phyloP scores from a whole-genome alignment of 2,113 vertebrate species.

The Ivindomyrus marchei region DNA sequence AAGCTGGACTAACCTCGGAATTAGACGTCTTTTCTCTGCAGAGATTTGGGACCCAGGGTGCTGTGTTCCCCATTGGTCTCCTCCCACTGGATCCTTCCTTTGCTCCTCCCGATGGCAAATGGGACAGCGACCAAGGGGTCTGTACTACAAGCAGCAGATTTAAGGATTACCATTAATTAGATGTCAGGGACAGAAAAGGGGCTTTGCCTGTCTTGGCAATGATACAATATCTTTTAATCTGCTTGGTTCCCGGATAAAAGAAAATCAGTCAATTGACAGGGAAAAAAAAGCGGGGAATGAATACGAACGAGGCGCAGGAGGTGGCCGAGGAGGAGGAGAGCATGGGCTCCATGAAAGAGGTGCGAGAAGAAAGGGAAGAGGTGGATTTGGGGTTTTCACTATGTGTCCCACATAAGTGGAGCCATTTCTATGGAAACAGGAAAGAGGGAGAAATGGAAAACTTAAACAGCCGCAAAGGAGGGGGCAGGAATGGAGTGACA shows the following conservation, averaged over 20 bases:
- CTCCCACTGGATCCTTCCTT: conserved; percentile 32
- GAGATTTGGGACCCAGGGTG: conserved; percentile 36
- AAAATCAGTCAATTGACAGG: conserved; percentile 71
- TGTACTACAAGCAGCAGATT: conserved; percentile 67
- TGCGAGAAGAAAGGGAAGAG: conserved; percentile 35
- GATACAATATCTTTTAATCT: conserved; percentile 82
- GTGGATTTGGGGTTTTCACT: conserved; percentile 16
- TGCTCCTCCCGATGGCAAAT: conserved; percentile 55
- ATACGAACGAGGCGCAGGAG: conserved; percentile 45
- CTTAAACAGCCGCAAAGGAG: conserved; percentile 41
- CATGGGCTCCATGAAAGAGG: conserved; percentile 37
- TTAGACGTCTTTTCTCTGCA: conserved; percentile 32
- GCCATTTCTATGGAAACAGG: conserved; percentile 39
- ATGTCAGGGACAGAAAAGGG: conserved; percentile 55
- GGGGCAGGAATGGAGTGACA: conserved; percentile 36
- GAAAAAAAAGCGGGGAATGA: conserved; percentile 42
- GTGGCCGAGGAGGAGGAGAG: conserved; percentile 32
- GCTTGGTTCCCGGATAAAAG: conserved; percentile 67
- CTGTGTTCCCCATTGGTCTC: conserved; percentile 27
- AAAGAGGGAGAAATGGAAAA: background rate
- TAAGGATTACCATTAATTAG: conserved; percentile 91
- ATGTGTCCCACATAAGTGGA: conserved; percentile 55
- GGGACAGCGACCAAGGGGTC: conserved; percentile 57
- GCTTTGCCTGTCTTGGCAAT: conserved; percentile 70
- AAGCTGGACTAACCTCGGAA: conserved; percentile 20